phyloP scores from a whole-genome alignment of 2,797 vertebrate species.

The Pempheris klunzingeri region DNA sequence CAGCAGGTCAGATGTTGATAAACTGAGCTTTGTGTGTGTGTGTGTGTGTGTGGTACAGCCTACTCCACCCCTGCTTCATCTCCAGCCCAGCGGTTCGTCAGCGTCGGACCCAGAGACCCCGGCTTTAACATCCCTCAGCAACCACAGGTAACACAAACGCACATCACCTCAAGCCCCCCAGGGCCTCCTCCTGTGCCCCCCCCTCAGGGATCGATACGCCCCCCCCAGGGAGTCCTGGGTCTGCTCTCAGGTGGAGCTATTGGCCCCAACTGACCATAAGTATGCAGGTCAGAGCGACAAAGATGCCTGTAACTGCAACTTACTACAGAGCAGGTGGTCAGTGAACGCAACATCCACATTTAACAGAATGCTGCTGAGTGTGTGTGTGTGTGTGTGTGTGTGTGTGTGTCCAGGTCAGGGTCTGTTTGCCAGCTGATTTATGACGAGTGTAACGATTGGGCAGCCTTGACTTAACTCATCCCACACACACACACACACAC shows the following conservation, averaged over 20 bases:
- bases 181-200: no score
- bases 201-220: not conserved
- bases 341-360: conserved; percentile 46
- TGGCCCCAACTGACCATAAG: no score
- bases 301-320: conserved; percentile 3
- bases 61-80: conserved; percentile 99
- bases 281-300: no score
- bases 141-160: conserved; percentile 90
- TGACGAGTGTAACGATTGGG: conserved; percentile 65
- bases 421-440: conserved; percentile 74
- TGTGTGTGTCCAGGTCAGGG: conserved; percentile 40
- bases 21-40: conserved; percentile 24
- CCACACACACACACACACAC: conserved; percentile 27
- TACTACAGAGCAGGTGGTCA: conserved; percentile 50
- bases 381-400: conserved; percentile 20
- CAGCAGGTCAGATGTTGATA: not conserved
- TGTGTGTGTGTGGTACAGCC: conserved; percentile 84
- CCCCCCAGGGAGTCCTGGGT: not conserved
- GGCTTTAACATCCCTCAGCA: conserved; percentile 99
- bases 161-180: no score
- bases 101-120: conserved; percentile 98
- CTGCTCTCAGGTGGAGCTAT: no score
- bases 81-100: conserved; percentile 98
- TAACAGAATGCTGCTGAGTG: conserved; percentile 12
- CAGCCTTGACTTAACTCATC: conserved; percentile 63